Base-by-base conservation (phyloP, 2,113 vertebrate species). In the Gorsachius goisagi region DNA sequence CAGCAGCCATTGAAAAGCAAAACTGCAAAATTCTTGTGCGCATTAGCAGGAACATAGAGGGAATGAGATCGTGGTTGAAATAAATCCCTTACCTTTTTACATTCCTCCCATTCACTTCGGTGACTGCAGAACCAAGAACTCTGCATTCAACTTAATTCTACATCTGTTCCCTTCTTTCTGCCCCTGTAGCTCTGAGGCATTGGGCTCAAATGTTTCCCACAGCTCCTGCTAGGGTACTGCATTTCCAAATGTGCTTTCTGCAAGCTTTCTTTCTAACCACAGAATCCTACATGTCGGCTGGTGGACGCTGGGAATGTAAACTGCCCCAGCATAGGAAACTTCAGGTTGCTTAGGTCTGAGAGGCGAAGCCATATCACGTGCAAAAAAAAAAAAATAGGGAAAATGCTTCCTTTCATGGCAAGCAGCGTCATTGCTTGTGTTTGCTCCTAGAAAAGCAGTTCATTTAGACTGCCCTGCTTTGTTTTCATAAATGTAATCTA, bases 51-150 rank as follows among this genome's bases (percentile, higher is more conserved):
- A 74, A 50, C 32, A 30, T 15, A 74, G 91, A 85, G 53, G 32
- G 93, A 93, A 85, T 55, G 85, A 91, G 59, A 69, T 35, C 0
- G 11, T 83, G 68, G 63, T 44, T 86, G 90, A 85, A 90, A 85
- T 82, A 95, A 95, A 88, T 95, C 41, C 37, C 47, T 76, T 88
- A 90, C 78, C 55, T 97, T 93, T 96, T 91, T 45, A 69, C 27
- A 64, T 85, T 94, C 82, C 60, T 93, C 22, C 55, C 27, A 3
- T 85, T 91, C 63, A 33, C 85, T 83, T 85, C 2, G 4, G 71
- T 90, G 59, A 83, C 88, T 90, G 92, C 47, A 82, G 79, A 63
- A 63, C 67, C 0, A 2, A 85, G 79, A 92, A 73, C 76, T 86
- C 59, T 35, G 41, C 1, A 0, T 93, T 92, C 82, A 91, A 74